Base-by-base conservation (phyloP, 53 echinoderm and acorn worm genomes). In the Temnopleurus reevesii region DNA sequence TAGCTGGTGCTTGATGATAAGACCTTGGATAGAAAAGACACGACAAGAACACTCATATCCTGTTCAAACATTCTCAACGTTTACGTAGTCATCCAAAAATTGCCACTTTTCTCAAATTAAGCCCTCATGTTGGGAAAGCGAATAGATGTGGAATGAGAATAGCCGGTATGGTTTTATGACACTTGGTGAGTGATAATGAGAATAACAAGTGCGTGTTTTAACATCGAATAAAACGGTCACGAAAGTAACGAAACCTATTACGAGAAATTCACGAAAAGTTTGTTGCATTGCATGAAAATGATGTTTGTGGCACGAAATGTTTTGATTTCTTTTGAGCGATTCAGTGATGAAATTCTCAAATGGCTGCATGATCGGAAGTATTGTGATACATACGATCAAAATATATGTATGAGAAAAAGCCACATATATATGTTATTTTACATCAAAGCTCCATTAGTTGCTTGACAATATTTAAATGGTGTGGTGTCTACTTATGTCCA, bases 51-150 rank as follows among this genome's bases (percentile, higher is more conserved):
- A 12, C 53, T 87, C 88, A 87, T 66, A 87, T 87, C 88, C 88
- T 87, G 88, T 66, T 64, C 88, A 87, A 87, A 87, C 71, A 87
- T 15, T 46, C 88, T 31, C 46, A 65, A 30, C 29, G 88, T 66
- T 87, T 87, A 87, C 88, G 88, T 87, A 45, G 88, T 71, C 88
- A 66, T 87, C 88, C 65, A 66, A 66, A 87, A 87, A 87, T 66
- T 66, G 88, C 88, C 88, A 87, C 88, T 87, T 87, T 87, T 65
- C 56, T 83, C 60, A 87, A 87, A 87, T 87, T 87, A 66, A 87
- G 83, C 56, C 83, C 83, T 83, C 33, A 83, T 55, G 56, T 55
- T 55, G n/a, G 29, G 28, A 80, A 80, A 80, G 53, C 80, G 80
- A 80, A 80, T 80, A 80, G 28, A 80, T 80, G 46, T 49, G 26